These are phyloP conservation scores for Pterophyllum scalare DNA, from an alignment of 2,113 vertebrate genomes.

Conservation along the genomic window DNA sequence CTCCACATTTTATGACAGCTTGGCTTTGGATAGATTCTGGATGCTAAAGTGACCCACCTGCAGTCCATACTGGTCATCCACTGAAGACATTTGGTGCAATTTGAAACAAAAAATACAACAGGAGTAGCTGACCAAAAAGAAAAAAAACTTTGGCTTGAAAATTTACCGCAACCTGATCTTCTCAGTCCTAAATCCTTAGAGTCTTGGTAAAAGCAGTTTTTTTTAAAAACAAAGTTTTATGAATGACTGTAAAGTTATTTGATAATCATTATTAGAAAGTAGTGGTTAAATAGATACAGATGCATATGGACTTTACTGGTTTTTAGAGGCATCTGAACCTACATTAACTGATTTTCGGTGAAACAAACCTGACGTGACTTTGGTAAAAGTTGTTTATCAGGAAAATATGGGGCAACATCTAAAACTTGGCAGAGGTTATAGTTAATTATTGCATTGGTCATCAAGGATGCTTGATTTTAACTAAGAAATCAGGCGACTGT, in stretches of 20 bases:
- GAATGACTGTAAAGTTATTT: neutral
- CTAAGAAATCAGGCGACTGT: neutral
- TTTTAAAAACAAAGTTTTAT: neutral
- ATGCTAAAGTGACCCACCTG: no score
- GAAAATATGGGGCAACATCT: neutral
- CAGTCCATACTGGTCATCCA: neutral
- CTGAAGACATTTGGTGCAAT: neutral
- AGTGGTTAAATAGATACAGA: neutral
- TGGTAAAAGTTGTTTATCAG: no score
- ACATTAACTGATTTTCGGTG: neutral
- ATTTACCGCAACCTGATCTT: no score
- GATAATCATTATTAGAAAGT: neutral
- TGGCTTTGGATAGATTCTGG: neutral
- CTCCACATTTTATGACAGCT: neutral
- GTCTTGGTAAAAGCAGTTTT: no score
- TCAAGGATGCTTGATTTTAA: neutral
- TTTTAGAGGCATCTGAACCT: neutral
- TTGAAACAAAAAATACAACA: neutral
- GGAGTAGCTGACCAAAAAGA: no score
- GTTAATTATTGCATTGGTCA: neutral
- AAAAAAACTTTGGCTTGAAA: no score
- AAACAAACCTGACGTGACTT: no score
- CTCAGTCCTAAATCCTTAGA: no score
- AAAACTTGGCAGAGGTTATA: neutral
- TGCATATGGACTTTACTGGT: neutral